Evolutionary conservation across 2,797 vertebrate species (phyloP).

Genomic region (Anabas testudineus): DNA sequence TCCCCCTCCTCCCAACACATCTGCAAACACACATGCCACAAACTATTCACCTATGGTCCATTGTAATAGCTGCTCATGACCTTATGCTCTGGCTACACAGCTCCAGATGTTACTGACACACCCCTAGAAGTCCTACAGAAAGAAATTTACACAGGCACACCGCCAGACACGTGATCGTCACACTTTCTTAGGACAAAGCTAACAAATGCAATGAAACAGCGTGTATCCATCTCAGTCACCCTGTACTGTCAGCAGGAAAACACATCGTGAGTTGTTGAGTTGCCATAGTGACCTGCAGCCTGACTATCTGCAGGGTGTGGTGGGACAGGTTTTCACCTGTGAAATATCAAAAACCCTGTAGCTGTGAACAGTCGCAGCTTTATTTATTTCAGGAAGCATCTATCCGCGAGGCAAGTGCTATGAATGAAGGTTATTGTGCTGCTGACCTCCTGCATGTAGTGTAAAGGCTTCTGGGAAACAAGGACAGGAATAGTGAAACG

Average conservation of each 20-base stretch:
- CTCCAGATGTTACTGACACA: constrained; percentile 75
- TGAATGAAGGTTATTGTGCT: constrained; percentile 57
- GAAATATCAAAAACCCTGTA: constrained; percentile 57
- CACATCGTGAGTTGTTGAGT: constrained; percentile 40
- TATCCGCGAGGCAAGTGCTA: constrained; percentile 11
- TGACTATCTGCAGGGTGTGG: constrained; percentile 58
- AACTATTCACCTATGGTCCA: constrained; percentile 65
- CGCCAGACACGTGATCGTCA: constrained; percentile 17
- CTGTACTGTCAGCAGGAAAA: constrained; percentile 28
- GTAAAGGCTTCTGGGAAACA: constrained; percentile 17
- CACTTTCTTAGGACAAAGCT: constrained; percentile 10
- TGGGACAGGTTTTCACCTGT: constrained; percentile 76
- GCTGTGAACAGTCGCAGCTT: constrained; percentile 17
- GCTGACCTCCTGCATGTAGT: not conserved
- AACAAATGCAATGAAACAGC: not conserved
- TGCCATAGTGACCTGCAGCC: constrained; percentile 46
- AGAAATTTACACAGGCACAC: constrained; percentile 49
- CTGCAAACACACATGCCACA: not conserved
- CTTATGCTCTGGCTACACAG: constrained; percentile 46
- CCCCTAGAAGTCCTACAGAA: constrained; percentile 42
- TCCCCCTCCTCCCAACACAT: not conserved
- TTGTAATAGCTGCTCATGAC: constrained; percentile 67
- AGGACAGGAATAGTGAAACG: constrained; percentile 22
- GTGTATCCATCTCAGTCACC: constrained; percentile 1
- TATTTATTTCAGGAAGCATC: constrained; percentile 35